phyloP scores from a whole-genome alignment of 2,888 invertebrate species.

The Clivina fossor region DNA sequence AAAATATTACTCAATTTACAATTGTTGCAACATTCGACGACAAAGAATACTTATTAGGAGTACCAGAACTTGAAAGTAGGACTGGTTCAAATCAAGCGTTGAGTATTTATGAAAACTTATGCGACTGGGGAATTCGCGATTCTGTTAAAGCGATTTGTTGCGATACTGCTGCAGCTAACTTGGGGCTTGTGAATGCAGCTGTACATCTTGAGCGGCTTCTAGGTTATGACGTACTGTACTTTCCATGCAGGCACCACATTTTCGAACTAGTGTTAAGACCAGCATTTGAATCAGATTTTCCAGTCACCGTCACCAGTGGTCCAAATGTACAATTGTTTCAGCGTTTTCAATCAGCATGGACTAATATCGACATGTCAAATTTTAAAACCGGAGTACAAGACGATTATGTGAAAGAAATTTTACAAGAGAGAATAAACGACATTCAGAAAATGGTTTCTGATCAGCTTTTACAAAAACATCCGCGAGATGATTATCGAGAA shows the following conservation, averaged over 20 bases:
- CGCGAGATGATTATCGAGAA: no score
- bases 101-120: no score
- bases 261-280: slow-evolving; percentile 35
- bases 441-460: no score
- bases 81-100: no score
- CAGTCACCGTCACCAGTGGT: background rate
- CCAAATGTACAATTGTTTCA: background rate
- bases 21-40: no score
- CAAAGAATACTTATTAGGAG: no score
- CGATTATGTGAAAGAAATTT: no score
- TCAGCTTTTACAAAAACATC: no score
- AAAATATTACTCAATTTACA: no score
- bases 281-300: background rate
- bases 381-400: no score
- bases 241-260: slow-evolving; percentile 41
- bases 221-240: slow-evolving; percentile 37
- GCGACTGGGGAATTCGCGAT: slow-evolving; percentile 29
- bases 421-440: no score
- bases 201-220: slow-evolving; percentile 37
- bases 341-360: background rate
- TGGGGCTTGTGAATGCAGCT: slow-evolving; percentile 38
- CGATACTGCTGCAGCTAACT: slow-evolving; percentile 32
- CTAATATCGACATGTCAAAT: background rate
- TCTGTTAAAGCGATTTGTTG: slow-evolving; percentile 36
- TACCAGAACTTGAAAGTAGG: no score